These are phyloP conservation scores for Philonicus albiceps DNA, from an alignment of 2,888 invertebrate genomes.

Conservation along the genomic window DNA sequence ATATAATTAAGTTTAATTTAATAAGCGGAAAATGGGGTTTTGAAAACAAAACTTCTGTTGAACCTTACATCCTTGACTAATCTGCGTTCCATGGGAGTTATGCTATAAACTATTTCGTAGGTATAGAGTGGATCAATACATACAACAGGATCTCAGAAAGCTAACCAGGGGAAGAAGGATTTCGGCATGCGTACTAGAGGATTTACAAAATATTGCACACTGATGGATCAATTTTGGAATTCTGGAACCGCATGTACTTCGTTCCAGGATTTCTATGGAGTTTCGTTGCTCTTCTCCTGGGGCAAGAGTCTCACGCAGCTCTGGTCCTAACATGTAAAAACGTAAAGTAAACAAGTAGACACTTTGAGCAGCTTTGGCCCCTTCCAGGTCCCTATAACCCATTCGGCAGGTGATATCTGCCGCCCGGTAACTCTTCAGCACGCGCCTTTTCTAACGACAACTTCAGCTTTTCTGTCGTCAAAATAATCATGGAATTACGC, in stretches of 20 bases:
- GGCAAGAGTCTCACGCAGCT: background rate
- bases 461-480: background rate
- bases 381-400: background rate
- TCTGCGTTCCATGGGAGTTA: background rate
- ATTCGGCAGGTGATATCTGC: background rate
- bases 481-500: background rate
- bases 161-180: background rate
- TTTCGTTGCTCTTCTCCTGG: background rate
- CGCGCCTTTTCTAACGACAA: background rate
- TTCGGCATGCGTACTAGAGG: background rate
- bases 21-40: background rate
- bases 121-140: constrained; percentile 11
- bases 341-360: background rate
- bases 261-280: background rate
- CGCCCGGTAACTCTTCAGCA: background rate
- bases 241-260: background rate
- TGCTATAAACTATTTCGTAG: background rate
- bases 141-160: background rate
- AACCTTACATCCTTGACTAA: background rate
- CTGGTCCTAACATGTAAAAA: background rate
- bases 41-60: background rate
- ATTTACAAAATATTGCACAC: background rate
- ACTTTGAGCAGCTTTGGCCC: background rate
- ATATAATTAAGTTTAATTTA: too few relatives aligned
- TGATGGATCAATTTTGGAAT: background rate